Evolutionary conservation across 2,797 vertebrate species (phyloP).

Genomic region (Microctenopoma stevenorrisi): DNA sequence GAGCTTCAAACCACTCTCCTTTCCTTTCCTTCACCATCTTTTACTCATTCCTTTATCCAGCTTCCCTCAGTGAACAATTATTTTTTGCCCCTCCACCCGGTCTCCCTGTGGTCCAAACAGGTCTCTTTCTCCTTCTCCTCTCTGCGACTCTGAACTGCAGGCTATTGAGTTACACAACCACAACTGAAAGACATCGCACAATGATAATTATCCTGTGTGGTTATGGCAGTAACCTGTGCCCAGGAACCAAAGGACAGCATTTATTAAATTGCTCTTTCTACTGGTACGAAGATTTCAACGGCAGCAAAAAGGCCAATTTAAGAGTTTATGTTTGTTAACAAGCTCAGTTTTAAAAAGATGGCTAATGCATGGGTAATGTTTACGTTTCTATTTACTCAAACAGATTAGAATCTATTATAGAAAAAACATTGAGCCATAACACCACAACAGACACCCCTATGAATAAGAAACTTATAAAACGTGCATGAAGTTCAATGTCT

Average conservation of each 20-base stretch:
- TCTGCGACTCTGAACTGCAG: constrained; percentile 39
- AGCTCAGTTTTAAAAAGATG: constrained; percentile 25
- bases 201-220: constrained; percentile 56
- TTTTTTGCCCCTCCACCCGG: constrained; percentile 19
- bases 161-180: constrained; percentile 67
- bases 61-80: constrained; percentile 4
- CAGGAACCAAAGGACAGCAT: constrained; percentile 48
- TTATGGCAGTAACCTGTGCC: constrained; percentile 46
- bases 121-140: constrained; percentile 41
- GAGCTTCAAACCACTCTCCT: constrained; percentile 28
- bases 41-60: constrained; percentile 50
- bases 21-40: constrained; percentile 41
- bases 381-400: constrained; percentile 20
- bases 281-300: constrained; percentile 32
- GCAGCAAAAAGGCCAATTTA: constrained; percentile 39
- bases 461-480: no score
- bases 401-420: constrained; percentile 14
- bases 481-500: no score
- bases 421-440: not conserved
- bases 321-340: constrained; percentile 24
- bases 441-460: not conserved
- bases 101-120: constrained; percentile 42
- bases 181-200: constrained; percentile 60
- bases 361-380: constrained; percentile 17
- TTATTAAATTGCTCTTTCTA: constrained; percentile 51